These are phyloP conservation scores for Stenodera caucasica DNA, from an alignment of 2,888 invertebrate genomes.

Conservation along the genomic window DNA sequence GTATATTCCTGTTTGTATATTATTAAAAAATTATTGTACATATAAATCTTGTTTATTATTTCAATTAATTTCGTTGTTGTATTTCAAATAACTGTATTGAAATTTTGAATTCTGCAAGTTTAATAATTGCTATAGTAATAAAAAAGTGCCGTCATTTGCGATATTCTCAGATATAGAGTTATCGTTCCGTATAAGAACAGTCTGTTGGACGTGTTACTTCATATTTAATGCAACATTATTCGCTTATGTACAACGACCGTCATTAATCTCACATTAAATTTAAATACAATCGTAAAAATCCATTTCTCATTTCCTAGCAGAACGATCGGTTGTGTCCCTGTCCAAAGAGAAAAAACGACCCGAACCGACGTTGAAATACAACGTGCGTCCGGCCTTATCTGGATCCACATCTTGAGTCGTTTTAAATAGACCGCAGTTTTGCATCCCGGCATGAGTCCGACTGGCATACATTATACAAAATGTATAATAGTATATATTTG, in stretches of 20 bases:
- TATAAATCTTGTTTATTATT: too few species aligned
- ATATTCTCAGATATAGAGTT: constrained; percentile 25
- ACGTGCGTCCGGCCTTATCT: constrained; percentile 48
- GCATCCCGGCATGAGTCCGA: constrained; percentile 41
- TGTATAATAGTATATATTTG: background rate
- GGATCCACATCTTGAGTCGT: constrained; percentile 44
- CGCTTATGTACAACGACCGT: constrained; percentile 30
- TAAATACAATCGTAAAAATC: constrained; percentile 48
- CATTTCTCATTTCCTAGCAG: constrained; percentile 41
- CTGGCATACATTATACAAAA: constrained; percentile 46
- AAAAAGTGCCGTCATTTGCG: background rate
- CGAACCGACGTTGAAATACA: constrained; percentile 48
- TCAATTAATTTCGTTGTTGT: too few species aligned
- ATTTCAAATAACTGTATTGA: too few species aligned
- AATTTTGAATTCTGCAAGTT: too few species aligned
- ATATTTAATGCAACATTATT: constrained; percentile 34
- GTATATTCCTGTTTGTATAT: too few species aligned
- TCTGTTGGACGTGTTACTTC: constrained; percentile 32
- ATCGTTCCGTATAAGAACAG: constrained; percentile 20
- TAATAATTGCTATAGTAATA: too few species aligned
- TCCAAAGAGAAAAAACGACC: constrained; percentile 18
- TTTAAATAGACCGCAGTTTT: constrained; percentile 47
- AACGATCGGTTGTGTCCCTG: constrained; percentile 26
- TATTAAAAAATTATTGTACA: too few species aligned
- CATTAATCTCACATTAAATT: constrained; percentile 44